phyloP scores from a whole-genome alignment of 2,113 vertebrate genomes.

The Pseudopipra pipra region DNA sequence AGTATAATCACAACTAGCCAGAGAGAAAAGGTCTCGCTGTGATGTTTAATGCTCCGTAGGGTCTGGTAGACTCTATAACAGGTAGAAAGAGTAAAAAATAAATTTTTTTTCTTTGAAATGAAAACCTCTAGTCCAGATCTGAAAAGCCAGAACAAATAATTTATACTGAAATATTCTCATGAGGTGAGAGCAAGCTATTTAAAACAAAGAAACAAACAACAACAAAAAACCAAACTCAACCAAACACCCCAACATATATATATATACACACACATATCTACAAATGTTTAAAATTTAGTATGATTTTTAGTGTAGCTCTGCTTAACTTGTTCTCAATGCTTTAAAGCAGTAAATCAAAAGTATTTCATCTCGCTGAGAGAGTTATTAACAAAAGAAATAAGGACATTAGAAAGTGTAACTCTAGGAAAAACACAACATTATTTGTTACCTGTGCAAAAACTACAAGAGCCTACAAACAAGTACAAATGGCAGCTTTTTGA shows the following conservation, averaged over 20 bases:
- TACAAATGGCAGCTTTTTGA: constrained; percentile 25
- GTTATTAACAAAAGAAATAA: neutral
- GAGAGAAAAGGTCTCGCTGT: constrained; percentile 19
- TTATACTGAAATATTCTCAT: neutral
- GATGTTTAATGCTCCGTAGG: neutral
- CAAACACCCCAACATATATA: neutral
- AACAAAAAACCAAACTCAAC: neutral
- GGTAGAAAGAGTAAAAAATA: neutral
- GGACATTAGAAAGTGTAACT: neutral
- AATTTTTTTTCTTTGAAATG: neutral
- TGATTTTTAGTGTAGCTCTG: neutral
- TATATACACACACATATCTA: neutral
- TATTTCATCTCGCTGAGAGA: neutral
- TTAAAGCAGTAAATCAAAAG: neutral
- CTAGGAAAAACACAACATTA: neutral
- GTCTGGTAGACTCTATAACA: neutral
- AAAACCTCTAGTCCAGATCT: neutral
- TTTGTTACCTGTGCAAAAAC: neutral
- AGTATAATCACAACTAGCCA: neutral
- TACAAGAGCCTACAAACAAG: neutral
- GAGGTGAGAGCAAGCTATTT: neutral
- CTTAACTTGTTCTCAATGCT: neutral
- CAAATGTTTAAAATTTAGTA: neutral
- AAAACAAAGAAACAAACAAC: neutral
- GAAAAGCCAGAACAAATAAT: neutral